Evolutionary conservation across 2,888 invertebrate genomes (phyloP).

Genomic region (Dexiosoma caninum): DNA sequence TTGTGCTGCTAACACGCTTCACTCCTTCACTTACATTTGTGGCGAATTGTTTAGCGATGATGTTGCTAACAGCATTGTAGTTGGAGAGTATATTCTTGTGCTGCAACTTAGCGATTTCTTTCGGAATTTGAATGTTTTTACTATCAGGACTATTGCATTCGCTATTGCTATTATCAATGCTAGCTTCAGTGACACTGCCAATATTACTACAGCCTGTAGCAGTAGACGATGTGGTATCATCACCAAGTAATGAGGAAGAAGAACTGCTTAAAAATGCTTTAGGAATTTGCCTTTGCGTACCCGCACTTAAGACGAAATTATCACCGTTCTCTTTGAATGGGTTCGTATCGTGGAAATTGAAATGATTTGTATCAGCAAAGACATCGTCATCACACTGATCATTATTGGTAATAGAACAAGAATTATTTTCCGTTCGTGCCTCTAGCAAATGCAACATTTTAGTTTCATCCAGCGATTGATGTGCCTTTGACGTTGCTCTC

Average conservation of each 20-base stretch:
- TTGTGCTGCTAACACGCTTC: constrained; percentile 73
- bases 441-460: constrained; percentile 76
- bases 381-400: constrained; percentile 69
- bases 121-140: constrained; percentile 55
- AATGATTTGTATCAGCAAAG: constrained; percentile 66
- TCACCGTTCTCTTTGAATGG: constrained; percentile 72
- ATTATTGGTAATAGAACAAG: constrained; percentile 52
- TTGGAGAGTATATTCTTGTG: constrained; percentile 72
- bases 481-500: constrained; percentile 80
- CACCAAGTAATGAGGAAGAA: constrained; percentile 64
- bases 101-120: constrained; percentile 69
- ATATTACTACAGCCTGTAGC: constrained; percentile 16
- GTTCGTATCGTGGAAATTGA: constrained; percentile 76
- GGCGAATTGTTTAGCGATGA: constrained; percentile 74
- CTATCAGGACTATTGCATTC: neutral
- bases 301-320: constrained; percentile 56
- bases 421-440: constrained; percentile 64
- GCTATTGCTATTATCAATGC: neutral
- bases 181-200: constrained; percentile 15
- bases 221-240: neutral
- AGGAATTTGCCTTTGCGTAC: constrained; percentile 28
- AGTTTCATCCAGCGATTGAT: constrained; percentile 84
- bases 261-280: constrained; percentile 67
- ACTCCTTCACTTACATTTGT: constrained; percentile 70
- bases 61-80: constrained; percentile 73